phyloP scores from a whole-genome alignment of 2,797 vertebrate genomes.

The Pangasius krempfi region DNA sequence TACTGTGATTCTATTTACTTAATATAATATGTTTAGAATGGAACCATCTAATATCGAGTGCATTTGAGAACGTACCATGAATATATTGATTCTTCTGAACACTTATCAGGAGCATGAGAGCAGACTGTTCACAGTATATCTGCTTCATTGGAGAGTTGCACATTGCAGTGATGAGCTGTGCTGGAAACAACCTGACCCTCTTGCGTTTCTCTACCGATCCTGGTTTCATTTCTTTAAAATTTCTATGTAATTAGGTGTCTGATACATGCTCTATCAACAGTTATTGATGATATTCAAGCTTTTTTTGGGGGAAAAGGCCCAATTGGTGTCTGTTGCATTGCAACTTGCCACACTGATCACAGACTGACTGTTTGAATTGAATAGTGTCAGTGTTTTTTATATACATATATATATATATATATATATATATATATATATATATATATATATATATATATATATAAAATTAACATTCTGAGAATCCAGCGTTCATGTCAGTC shows the following conservation, averaged over 20 bases:
- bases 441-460: too few relatives aligned
- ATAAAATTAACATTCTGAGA: neutral
- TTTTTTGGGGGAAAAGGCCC: neutral
- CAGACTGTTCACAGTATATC: neutral
- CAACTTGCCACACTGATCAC: neutral
- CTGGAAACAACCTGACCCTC: neutral
- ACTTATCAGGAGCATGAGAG: neutral
- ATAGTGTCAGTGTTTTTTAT: neutral
- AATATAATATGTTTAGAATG: neutral
- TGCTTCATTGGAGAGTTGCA: neutral
- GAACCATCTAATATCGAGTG: neutral
- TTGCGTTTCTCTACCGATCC: neutral
- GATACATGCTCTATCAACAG: neutral
- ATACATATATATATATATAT: too few relatives aligned
- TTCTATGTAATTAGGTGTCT: neutral
- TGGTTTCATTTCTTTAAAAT: neutral
- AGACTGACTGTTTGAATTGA: neutral
- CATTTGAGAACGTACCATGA: neutral
- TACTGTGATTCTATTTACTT: neutral
- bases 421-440: too few relatives aligned
- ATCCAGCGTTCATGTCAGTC: neutral
- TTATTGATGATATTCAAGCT: neutral
- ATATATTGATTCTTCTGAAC: neutral
- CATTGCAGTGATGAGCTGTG: neutral
- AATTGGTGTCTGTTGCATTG: neutral